Evolutionary conservation across 2,797 vertebrate species (phyloP).

Genomic region (Chaenodraco wilsoni): DNA sequence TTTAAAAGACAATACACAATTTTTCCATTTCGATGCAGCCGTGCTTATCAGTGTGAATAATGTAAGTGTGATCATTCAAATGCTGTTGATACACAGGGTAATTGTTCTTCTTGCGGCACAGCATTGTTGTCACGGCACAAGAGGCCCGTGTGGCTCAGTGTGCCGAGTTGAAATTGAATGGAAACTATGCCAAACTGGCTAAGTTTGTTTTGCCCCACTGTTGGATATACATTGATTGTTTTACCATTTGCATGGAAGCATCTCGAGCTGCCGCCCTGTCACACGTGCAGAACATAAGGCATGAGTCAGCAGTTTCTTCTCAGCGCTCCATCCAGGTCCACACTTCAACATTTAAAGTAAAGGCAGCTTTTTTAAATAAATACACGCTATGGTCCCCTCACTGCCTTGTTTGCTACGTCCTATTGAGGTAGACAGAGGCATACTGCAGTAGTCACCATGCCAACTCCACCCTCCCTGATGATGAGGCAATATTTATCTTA

Average conservation of each 20-base stretch:
- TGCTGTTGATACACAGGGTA: not conserved
- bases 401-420: constrained; percentile 68
- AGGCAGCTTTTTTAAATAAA: constrained; percentile 77
- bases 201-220: not conserved
- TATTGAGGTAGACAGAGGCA: constrained; percentile 77
- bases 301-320: constrained; percentile 7
- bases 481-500: constrained; percentile 68
- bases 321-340: constrained; percentile 41
- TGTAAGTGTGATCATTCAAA: not conserved
- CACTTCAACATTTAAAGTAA: constrained; percentile 67
- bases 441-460: constrained; percentile 66
- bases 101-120: not conserved
- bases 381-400: constrained; percentile 48
- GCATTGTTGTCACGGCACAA: not conserved
- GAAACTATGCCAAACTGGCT: not conserved
- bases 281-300: constrained; percentile 53
- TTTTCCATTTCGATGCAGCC: not conserved
- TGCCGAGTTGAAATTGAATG: not conserved
- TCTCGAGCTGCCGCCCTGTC: constrained; percentile 45
- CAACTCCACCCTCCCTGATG: constrained; percentile 74
- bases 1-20: not conserved
- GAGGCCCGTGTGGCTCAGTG: not conserved
- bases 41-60: not conserved
- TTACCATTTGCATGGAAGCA: constrained; percentile 35
- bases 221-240: not conserved